phyloP scores from a whole-genome alignment of 2,113 vertebrate genomes.

The Neotragus pygmaeus region DNA sequence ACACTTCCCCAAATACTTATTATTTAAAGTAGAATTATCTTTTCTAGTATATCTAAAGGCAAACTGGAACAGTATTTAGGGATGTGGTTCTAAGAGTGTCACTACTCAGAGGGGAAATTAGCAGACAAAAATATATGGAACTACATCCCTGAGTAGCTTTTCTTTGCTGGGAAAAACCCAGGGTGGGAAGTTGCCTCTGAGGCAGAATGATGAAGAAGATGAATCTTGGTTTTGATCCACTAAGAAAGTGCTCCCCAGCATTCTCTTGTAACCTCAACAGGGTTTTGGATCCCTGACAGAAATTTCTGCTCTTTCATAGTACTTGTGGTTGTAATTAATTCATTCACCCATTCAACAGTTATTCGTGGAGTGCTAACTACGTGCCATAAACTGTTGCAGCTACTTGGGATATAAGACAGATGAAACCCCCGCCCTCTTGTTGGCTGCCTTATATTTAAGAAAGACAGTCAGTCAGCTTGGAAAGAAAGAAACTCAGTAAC shows the following conservation, averaged over 20 bases:
- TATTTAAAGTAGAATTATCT: background rate
- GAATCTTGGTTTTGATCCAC: background rate
- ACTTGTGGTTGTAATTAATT: background rate
- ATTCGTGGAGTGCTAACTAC: background rate
- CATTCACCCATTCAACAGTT: background rate
- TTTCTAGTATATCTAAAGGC: background rate
- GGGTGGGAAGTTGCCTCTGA: conserved; percentile 1
- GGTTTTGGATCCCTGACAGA: background rate
- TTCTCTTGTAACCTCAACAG: background rate
- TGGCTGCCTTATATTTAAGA: background rate
- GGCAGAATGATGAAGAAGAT: conserved; percentile 40
- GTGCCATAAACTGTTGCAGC: background rate
- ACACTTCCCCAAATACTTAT: background rate
- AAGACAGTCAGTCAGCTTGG: background rate
- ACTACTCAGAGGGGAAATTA: background rate
- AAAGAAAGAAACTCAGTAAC: background rate
- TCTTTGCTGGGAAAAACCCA: background rate
- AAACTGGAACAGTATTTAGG: background rate
- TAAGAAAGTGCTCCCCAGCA: background rate
- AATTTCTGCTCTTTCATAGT: background rate
- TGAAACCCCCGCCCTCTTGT: background rate
- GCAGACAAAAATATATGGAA: background rate
- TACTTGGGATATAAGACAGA: background rate
- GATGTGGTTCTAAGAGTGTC: background rate
- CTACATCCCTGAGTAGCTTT: background rate